Conservation (phyloP, 2,113 vertebrate species). For the Gnathonemus longibarbis region DNA sequence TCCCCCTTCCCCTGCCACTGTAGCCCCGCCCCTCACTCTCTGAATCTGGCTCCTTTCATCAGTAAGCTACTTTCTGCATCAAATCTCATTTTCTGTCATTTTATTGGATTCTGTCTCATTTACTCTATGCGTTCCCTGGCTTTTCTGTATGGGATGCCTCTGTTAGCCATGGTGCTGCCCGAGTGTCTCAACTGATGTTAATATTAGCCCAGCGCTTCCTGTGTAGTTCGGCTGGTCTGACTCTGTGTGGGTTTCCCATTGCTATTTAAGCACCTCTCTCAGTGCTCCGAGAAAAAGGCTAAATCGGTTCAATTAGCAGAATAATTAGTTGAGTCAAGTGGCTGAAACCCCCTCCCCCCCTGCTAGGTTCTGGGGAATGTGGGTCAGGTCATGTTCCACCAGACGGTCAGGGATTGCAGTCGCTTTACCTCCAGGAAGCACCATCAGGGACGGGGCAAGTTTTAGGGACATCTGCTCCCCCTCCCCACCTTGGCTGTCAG, state of each 20-base stretch:
- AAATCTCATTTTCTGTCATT: background rate
- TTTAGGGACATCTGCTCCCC: background rate
- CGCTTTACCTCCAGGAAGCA: background rate
- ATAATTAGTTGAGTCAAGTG: background rate
- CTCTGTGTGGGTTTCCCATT: background rate
- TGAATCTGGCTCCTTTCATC: background rate
- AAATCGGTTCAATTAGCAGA: constrained; percentile 4
- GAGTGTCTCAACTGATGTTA: background rate
- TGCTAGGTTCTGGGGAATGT: background rate
- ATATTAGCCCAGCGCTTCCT: background rate
- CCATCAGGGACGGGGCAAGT: background rate
- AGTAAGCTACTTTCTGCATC: background rate
- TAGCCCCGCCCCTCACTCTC: background rate
- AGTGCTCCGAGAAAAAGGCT: background rate
- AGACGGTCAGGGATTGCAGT: background rate
- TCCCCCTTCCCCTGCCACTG: background rate
- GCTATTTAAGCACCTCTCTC: background rate
- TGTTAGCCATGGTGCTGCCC: background rate
- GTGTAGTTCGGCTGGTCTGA: background rate
- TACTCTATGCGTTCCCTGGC: background rate
- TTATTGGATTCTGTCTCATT: background rate
- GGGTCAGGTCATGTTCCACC: background rate
- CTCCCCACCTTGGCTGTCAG: background rate
- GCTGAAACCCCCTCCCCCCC: background rate
- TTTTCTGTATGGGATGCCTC: background rate